Base-by-base conservation (phyloP, 1,140 invertebrate species). In the Euura lappo region DNA sequence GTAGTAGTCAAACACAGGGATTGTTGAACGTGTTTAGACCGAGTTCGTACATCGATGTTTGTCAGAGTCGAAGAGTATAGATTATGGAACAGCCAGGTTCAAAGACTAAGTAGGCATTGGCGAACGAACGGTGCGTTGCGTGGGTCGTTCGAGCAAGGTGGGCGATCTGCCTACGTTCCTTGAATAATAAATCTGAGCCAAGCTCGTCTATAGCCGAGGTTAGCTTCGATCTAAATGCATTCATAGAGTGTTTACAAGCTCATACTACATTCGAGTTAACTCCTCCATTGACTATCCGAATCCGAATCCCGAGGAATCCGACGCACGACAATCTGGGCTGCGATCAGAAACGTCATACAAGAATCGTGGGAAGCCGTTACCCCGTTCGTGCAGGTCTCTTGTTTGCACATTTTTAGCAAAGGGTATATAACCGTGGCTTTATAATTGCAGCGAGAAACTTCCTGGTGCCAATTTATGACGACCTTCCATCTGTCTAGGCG, bases 101-200 rank as follows among this genome's bases (percentile, higher is more conserved):
- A 60, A 4, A 60, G 51, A 60, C 5, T 60, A 60, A 60, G 51
- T 60, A 60, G 51, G 51, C 51, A 60, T 60, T 60, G 51, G 51
- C 51, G 51, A 60, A 60, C 51, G 47, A 51, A 51, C 51, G 51
- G 51, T 60, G 51, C 51, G 51, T 60, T 60, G 51, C 51, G 51
- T 60, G 51, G 51, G 51, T 60, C 51, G 51, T 28, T n/a, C 3
- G 51, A 60, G 51, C 13, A 60, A 60, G 51, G 51, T 60, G 51
- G 51, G 51, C 51, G 51, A 60, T 60, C 51, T 60, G 6, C 51
- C 51, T 60, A 60, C 51, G 51, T 60, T 60, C 51, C 51, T 60
- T 60, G 51, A 60, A 60, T 60, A 60, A 60, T 60, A 60, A 60
- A 60, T 60, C 51, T 3, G 10, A 8, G 6, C 28, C 8, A 4